These are phyloP conservation scores for Oligia fasciuncula DNA, from an alignment of 2,888 invertebrate species.

Conservation along the genomic window DNA sequence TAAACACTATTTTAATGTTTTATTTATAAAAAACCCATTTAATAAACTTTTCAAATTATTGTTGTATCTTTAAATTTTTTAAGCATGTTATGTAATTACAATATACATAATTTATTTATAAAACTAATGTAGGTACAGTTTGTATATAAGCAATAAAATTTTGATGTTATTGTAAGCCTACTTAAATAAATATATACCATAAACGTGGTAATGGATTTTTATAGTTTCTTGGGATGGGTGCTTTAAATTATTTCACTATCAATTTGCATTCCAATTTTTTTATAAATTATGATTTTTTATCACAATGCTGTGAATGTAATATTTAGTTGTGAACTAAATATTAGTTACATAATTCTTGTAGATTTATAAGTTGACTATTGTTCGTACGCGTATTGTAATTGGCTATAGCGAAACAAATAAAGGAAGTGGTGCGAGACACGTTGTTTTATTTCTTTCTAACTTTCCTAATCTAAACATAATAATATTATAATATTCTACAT, in stretches of 20 bases:
- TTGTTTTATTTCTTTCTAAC: slow-evolving; percentile 21
- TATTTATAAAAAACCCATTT: slow-evolving; percentile 17
- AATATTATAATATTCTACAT: too few relatives aligned
- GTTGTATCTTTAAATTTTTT: slow-evolving; percentile 28
- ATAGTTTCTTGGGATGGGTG: slow-evolving; percentile 50
- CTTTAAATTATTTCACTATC: slow-evolving; percentile 43
- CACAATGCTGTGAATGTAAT: slow-evolving; percentile 54
- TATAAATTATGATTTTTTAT: slow-evolving; percentile 9
- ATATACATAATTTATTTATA: slow-evolving; percentile 32
- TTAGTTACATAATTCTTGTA: slow-evolving; percentile 42
- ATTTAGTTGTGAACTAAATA: slow-evolving; percentile 53
- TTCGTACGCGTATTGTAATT: slow-evolving; percentile 65
- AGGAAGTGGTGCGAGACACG: slow-evolving; percentile 54
- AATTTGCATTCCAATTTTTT: slow-evolving; percentile 7
- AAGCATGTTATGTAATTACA: slow-evolving; percentile 49
- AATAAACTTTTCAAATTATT: slow-evolving; percentile 21
- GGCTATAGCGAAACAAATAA: slow-evolving; percentile 64
- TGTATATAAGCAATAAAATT: slow-evolving; percentile 24
- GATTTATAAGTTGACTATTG: slow-evolving; percentile 60
- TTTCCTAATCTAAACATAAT: background rate
- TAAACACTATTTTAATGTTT: slow-evolving; percentile 30
- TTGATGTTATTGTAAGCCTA: slow-evolving; percentile 31
- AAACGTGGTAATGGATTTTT: slow-evolving; percentile 46
- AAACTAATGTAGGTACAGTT: slow-evolving; percentile 35
- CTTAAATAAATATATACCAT: slow-evolving; percentile 23